These are phyloP conservation scores for Monochamus alternatus DNA, from an alignment of 2,888 invertebrate species.

Conservation along the genomic window DNA sequence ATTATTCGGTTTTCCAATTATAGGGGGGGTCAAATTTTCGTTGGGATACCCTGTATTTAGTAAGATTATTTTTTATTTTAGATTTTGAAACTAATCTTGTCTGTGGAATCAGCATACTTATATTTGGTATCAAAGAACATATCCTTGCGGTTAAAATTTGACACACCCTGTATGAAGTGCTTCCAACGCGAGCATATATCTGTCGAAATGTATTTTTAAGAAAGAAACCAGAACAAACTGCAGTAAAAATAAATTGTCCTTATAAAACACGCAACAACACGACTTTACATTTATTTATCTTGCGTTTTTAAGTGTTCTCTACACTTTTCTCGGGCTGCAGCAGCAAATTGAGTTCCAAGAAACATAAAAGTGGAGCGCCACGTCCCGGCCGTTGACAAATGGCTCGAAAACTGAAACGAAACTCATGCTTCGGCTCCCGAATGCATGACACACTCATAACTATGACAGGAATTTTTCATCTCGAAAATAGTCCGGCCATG, in stretches of 20 bases:
- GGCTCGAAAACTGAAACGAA: constrained; percentile 52
- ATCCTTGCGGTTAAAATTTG: not conserved
- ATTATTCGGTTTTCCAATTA: too few relatives aligned
- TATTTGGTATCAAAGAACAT: not conserved
- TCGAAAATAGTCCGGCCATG: constrained; percentile 37
- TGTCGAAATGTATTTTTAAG: not conserved
- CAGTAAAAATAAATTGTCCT: constrained; percentile 17
- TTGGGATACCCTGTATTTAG: too few relatives aligned
- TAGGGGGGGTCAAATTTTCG: too few relatives aligned
- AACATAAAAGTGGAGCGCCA: constrained; percentile 36
- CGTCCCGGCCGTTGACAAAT: constrained; percentile 50
- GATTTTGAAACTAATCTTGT: too few relatives aligned
- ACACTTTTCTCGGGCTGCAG: constrained; percentile 16
- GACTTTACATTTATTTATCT: constrained; percentile 13
- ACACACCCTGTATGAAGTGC: too few relatives aligned
- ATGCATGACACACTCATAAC: constrained; percentile 45
- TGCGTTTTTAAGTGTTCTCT: constrained; percentile 10
- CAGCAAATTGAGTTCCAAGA: constrained; percentile 29
- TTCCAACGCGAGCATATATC: not conserved
- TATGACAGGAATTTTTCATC: constrained; percentile 55
- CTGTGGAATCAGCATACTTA: too few relatives aligned
- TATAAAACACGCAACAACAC: constrained; percentile 9
- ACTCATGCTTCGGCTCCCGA: constrained; percentile 45
- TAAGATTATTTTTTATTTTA: too few relatives aligned
- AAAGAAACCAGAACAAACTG: not conserved